Evolutionary conservation across 1,140 invertebrate species (phyloP), one percentile per base, ranked within the genome.

Genomic region (Parasteatoda tepidariorum): DNA sequence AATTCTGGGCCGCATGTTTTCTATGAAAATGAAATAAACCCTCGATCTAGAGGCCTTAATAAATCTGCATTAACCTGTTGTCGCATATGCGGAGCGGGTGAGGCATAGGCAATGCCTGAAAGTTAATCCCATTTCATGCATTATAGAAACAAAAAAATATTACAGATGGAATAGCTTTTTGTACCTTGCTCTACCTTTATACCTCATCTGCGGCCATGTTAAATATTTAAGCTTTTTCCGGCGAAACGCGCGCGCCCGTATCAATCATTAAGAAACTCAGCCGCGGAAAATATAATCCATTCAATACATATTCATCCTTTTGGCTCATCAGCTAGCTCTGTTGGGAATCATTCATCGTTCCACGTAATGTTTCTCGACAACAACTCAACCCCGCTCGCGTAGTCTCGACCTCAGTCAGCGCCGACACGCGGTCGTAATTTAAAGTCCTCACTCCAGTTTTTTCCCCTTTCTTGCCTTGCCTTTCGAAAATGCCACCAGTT

Each of bases 241-340:
- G n/a, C 41, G 57, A 30, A 62, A 78, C 28, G 61, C 74, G 62
- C 61, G 61, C 61, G 11, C 11, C 33, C n/a, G 76, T 79, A 79
- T 79, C 76, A 79, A 79, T 79, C 76, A 79, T 79, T 79, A 79
- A 68, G 64, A 79, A 68, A 79, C 61, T 79, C 76, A 61, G 73
- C 76, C 7, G 76, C 48, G 76, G 76, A 68, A 79, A 79, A 79
- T 79, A 79, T 79, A 79, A 79, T 79, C 76, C 76, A 68, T 79
- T 79, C 76, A 68, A 79, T 79, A 79, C 76, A 79, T 79, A 79
- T 79, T 79, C 76, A 79, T 79, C 76, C 76, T 79, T 79, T 79
- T 26, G 64, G 76, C 76, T 79, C 76, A 79, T 79, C 76, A 79
- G 76, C 62, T 67, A 41, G 76, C 76, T 79, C 76, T 79, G 76